These are phyloP conservation scores for Diabrotica balteata DNA, from an alignment of 2,888 invertebrate species.

Conservation along the genomic window DNA sequence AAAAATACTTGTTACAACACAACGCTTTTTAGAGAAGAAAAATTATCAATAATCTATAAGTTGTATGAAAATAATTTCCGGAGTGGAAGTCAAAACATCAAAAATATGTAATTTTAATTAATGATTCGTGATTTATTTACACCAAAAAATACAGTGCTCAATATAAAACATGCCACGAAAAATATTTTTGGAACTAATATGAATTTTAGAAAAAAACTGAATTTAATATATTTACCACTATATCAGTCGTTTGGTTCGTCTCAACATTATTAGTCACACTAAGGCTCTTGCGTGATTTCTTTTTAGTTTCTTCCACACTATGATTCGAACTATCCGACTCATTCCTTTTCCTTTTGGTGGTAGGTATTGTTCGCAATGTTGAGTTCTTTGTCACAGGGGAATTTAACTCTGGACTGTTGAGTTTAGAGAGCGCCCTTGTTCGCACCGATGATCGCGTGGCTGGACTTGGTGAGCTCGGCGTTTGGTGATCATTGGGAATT, in stretches of 20 bases:
- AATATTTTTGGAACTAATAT: too few relatives aligned
- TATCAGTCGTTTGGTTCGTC: conserved; percentile 2
- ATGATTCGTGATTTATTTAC: too few relatives aligned
- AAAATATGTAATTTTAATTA: too few relatives aligned
- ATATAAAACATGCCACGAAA: too few relatives aligned
- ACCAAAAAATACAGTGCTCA: too few relatives aligned
- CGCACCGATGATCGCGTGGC: conserved; percentile 64
- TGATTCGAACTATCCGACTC: conserved; percentile 79
- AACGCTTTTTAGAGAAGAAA: too few relatives aligned
- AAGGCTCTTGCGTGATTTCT: conserved; percentile 65
- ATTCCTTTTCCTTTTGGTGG: conserved; percentile 75
- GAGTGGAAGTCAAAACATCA: too few relatives aligned
- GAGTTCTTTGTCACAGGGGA: conserved; percentile 47
- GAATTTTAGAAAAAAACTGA: not conserved
- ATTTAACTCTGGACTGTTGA: conserved; percentile 68
- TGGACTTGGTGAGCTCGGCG: conserved; percentile 55
- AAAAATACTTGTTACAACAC: too few relatives aligned
- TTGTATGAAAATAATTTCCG: too few relatives aligned
- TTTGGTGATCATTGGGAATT: conserved; percentile 67
- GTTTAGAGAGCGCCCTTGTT: conserved; percentile 73
- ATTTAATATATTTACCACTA: conserved; percentile 3
- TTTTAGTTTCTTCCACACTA: conserved; percentile 59
- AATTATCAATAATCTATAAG: too few relatives aligned
- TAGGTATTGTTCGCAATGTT: conserved; percentile 17
- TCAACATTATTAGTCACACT: conserved; percentile 51